Percentiles rank a stretch among this genome's conserved stretches.
Conservation (phyloP, 2,113 vertebrate species). For the Paedocypris sp. region DNA sequence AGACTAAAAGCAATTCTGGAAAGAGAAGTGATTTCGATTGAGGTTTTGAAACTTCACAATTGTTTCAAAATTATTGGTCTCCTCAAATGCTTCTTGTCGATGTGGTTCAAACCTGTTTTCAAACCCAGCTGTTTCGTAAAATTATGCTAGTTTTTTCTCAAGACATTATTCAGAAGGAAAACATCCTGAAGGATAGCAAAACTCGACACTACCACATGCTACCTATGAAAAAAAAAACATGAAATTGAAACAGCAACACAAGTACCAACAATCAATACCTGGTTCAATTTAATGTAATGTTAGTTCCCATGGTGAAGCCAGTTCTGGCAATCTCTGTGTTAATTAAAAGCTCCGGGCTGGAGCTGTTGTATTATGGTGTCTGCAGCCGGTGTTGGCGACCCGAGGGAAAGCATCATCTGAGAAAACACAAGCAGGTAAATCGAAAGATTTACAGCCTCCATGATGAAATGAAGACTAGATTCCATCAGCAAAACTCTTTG, state of each 20-base stretch:
- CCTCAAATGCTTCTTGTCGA: no score
- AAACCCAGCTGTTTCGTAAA: no score
- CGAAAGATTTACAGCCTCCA: slow-evolving; percentile 34
- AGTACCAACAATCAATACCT: slow-evolving; percentile 32
- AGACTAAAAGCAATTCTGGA: no score
- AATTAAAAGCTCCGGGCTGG: slow-evolving; percentile 35
- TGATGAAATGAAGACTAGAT: slow-evolving; percentile 14
- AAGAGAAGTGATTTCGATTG: no score
- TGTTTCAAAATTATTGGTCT: no score
- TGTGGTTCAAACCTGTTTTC: no score
- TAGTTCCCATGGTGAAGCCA: slow-evolving; percentile 29
- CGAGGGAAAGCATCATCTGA: slow-evolving; percentile 24
- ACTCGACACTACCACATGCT: background rate
- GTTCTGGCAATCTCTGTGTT: slow-evolving; percentile 32
- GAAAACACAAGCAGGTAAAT: slow-evolving; percentile 30
- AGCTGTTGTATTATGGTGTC: slow-evolving; percentile 25
- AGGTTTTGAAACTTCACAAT: no score
- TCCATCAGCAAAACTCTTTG: no score
- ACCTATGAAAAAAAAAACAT: slow-evolving; percentile 9
- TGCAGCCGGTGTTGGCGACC: slow-evolving; percentile 19
- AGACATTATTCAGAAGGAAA: background rate
- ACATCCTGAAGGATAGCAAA: background rate
- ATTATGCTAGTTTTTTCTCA: background rate
- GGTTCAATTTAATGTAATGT: slow-evolving; percentile 36
- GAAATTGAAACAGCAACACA: slow-evolving; percentile 24